A percentile compares a stretch with the other conserved stretches of the same genome.
These are phyloP conservation scores for Lathronympha strigana DNA, from an alignment of 2,888 invertebrate species.

Conservation along the genomic window DNA sequence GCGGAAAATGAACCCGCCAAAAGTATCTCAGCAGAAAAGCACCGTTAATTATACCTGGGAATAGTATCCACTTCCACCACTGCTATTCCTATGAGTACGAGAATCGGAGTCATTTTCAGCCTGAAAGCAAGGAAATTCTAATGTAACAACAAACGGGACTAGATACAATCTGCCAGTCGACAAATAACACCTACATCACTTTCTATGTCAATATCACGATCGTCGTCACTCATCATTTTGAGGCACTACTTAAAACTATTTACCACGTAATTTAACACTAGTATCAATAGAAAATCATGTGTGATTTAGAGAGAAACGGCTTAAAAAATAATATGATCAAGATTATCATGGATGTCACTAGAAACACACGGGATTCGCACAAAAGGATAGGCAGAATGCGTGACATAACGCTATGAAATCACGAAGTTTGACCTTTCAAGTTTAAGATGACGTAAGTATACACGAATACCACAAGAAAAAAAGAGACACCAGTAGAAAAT, in stretches of 20 bases:
- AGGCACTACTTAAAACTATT: constrained; percentile 43
- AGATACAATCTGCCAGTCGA: constrained; percentile 39
- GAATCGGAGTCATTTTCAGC: constrained; percentile 93
- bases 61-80: constrained; percentile 87
- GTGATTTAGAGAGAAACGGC: constrained; percentile 45
- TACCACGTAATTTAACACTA: constrained; percentile 50
- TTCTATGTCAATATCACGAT: constrained; percentile 97
- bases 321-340: constrained; percentile 30
- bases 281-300: constrained; percentile 52
- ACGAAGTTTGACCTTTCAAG: constrained; percentile 27
- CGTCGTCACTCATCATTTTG: constrained; percentile 95
- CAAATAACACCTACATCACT: constrained; percentile 91
- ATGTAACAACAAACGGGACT: constrained; percentile 54
- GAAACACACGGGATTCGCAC: constrained; percentile 35
- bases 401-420: constrained; percentile 21
- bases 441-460: constrained; percentile 13
- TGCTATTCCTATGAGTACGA: constrained; percentile 85
- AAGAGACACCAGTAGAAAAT: constrained; percentile 18
- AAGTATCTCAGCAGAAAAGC: constrained; percentile 39
- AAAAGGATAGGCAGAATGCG: constrained; percentile 37
- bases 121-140: constrained; percentile 74
- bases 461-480: not conserved
- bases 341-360: constrained; percentile 39
- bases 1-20: constrained; percentile 41
- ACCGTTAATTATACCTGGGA: constrained; percentile 86